phyloP scores from a whole-genome alignment of 2,797 vertebrate genomes.

The Agapornis canus region DNA sequence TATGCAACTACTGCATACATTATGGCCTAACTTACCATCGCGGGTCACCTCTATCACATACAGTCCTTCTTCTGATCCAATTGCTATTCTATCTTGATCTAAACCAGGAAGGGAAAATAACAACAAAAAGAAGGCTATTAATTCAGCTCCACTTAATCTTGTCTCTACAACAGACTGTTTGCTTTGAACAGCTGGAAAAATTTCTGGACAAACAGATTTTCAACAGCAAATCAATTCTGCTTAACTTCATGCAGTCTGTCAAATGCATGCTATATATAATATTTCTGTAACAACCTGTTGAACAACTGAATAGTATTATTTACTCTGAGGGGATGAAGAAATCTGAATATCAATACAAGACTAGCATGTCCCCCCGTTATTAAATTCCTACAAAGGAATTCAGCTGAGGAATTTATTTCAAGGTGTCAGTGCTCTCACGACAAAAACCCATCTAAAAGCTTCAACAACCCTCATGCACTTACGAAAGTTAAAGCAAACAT shows the following conservation, averaged over 20 bases:
- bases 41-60: conserved; percentile 94
- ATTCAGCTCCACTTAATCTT: background rate
- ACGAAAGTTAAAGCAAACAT: background rate
- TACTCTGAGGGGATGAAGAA: background rate
- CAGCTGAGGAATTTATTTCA: conserved; percentile 26
- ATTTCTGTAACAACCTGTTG: background rate
- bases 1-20: background rate
- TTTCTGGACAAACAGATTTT: background rate
- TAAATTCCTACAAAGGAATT: background rate
- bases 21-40: conserved; percentile 84
- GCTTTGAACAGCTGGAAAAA: background rate
- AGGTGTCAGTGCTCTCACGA: background rate
- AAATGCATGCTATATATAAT: background rate
- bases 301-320: background rate
- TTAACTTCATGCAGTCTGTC: background rate
- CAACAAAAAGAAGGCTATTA: background rate
- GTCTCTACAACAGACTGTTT: background rate
- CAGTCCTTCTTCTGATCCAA: conserved; percentile 94
- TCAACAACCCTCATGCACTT: background rate
- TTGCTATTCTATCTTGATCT: conserved; percentile 92
- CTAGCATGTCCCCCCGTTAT: background rate
- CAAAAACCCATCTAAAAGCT: background rate
- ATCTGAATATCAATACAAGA: background rate
- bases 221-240: background rate
- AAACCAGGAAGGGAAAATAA: background rate